Percentiles rank a stretch among this genome's conserved stretches.
Conservation (phyloP, 2,888 invertebrate genomes). For the Hipparchia sbordonii region DNA sequence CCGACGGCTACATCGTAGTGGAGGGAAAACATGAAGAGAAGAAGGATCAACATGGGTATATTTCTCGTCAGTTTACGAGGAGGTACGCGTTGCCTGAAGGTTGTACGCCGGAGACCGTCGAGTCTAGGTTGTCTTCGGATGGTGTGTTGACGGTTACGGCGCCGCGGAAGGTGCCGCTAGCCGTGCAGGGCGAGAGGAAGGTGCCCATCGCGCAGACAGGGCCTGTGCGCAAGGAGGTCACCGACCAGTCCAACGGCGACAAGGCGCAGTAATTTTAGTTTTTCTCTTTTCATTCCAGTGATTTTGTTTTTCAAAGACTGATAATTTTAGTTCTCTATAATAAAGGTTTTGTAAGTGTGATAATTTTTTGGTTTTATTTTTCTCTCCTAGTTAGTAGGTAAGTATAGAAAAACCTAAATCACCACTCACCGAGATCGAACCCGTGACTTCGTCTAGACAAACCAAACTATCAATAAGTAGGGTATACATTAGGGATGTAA, state of each 20-base stretch:
- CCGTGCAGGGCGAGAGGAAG: constrained; percentile 74
- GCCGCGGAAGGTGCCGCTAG: constrained; percentile 69
- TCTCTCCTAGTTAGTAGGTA: no score
- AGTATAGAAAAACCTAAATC: no score
- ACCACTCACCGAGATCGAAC: no score
- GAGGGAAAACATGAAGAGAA: constrained; percentile 92
- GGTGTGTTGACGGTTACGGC: constrained; percentile 88
- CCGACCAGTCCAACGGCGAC: constrained; percentile 74
- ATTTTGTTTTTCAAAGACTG: constrained; percentile 19
- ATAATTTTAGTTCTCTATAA: constrained; percentile 21
- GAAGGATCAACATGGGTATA: constrained; percentile 88
- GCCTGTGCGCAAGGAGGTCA: constrained; percentile 80
- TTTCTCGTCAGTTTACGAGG: constrained; percentile 89
- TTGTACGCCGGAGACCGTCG: constrained; percentile 86
- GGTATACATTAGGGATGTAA: no score
- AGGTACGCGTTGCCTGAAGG: constrained; percentile 90
- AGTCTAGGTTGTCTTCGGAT: constrained; percentile 88
- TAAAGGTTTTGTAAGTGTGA: constrained; percentile 16
- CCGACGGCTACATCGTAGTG: constrained; percentile 86
- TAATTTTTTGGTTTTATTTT: constrained; percentile 15
- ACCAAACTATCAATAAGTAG: no score
- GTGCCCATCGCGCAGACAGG: constrained; percentile 85
- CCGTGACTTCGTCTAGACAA: no score
- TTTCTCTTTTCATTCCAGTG: constrained; percentile 22
- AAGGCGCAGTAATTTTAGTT: constrained; percentile 45